These are phyloP conservation scores for Turritopsis rubra DNA, from an alignment of 30 jellyfish, hydroid and myxozoan genomes.

Conservation along the genomic window DNA sequence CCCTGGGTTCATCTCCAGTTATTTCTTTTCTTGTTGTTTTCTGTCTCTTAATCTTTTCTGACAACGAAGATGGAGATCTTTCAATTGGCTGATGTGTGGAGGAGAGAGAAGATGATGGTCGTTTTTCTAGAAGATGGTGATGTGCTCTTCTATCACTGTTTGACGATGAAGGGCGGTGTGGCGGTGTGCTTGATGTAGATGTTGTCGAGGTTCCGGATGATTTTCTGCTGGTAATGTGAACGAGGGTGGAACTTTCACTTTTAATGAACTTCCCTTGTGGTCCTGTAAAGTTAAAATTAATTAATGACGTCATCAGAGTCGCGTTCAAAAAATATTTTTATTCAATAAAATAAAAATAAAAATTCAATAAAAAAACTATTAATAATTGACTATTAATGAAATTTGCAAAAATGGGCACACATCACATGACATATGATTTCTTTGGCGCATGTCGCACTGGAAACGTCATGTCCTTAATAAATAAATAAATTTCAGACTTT, in stretches of 20 bases:
- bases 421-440: too few relatives aligned
- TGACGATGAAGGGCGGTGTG: not conserved
- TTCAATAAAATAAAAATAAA: too few relatives aligned
- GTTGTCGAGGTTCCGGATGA: not conserved
- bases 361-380: too few relatives aligned
- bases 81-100: not conserved
- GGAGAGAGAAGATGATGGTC: not conserved
- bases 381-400: too few relatives aligned
- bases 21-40: not conserved
- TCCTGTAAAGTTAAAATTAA: not conserved
- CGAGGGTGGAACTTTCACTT: too few relatives aligned
- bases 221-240: too few relatives aligned
- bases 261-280: not conserved
- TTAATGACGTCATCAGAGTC: too few relatives aligned
- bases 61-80: not conserved
- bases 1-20: constrained; percentile 25
- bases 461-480: too few relatives aligned
- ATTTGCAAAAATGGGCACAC: too few relatives aligned
- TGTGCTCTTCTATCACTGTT: not conserved
- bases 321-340: too few relatives aligned
- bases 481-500: too few relatives aligned
- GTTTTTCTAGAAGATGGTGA: not conserved
- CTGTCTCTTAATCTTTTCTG: not conserved
- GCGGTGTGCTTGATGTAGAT: not conserved
- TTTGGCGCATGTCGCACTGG: too few relatives aligned